Evolutionary conservation across 2,113 vertebrate species (phyloP).

Genomic region (Natator depressus): DNA sequence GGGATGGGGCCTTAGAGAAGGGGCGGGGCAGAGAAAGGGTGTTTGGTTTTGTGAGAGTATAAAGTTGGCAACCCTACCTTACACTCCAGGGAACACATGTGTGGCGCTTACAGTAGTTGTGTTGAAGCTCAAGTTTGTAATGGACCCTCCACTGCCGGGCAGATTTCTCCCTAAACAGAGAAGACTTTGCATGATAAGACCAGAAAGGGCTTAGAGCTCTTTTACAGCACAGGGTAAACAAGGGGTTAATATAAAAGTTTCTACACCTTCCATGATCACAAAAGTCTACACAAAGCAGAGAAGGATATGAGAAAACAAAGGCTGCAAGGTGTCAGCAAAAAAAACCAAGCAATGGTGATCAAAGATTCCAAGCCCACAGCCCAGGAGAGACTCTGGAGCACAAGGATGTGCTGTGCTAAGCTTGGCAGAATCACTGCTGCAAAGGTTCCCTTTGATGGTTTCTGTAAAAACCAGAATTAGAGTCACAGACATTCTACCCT

Average conservation of each 20-base stretch:
- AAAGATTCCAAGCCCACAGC: neutral
- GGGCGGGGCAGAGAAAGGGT: too few species aligned
- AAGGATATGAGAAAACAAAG: conserved; percentile 19
- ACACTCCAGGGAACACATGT: neutral
- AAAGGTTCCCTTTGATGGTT: conserved; percentile 48
- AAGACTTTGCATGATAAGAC: neutral
- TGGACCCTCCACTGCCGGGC: neutral
- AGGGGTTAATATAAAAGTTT: conserved; percentile 5
- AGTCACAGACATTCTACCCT: neutral
- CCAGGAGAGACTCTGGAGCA: neutral
- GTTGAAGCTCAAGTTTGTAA: neutral
- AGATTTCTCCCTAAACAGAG: neutral
- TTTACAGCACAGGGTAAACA: neutral
- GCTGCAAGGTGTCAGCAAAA: conserved; percentile 40
- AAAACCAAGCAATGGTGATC: neutral
- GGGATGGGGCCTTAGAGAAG: too few species aligned
- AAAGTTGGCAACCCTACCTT: too few species aligned
- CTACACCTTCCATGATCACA: neutral
- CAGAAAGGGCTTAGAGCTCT: neutral
- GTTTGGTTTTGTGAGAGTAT: too few species aligned
- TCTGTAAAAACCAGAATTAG: neutral
- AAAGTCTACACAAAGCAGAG: conserved; percentile 3
- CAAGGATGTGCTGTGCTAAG: conserved; percentile 17
- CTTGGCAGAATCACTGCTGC: neutral
- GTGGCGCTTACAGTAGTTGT: neutral